phyloP scores from a whole-genome alignment of 2,113 vertebrate species.

The Crotalus horridus region DNA sequence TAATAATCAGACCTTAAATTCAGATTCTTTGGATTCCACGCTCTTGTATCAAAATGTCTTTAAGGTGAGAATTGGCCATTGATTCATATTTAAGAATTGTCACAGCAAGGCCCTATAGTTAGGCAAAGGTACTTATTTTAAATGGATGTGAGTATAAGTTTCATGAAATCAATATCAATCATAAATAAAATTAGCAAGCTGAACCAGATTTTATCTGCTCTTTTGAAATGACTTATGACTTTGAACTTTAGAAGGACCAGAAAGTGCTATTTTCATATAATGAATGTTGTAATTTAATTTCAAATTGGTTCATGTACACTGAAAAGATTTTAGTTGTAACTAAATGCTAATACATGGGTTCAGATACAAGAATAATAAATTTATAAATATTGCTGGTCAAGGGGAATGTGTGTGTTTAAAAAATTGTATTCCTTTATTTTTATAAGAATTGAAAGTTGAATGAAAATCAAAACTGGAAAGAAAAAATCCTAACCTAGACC shows the following conservation, averaged over 20 bases:
- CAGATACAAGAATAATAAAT: background rate
- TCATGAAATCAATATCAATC: slow-evolving; percentile 26
- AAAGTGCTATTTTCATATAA: background rate
- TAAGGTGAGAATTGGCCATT: background rate
- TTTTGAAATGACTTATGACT: background rate
- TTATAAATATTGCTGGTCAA: background rate
- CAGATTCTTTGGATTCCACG: slow-evolving; percentile 11
- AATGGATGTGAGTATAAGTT: background rate
- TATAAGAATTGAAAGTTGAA: background rate
- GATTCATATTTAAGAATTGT: slow-evolving; percentile 21
- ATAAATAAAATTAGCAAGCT: slow-evolving; percentile 32
- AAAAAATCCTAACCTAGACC: background rate
- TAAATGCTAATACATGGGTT: background rate
- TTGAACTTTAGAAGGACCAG: background rate
- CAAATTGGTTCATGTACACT: background rate
- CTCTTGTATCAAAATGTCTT: slow-evolving; percentile 17
- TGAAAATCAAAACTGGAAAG: background rate
- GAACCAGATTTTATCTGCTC: background rate
- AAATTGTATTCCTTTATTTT: background rate
- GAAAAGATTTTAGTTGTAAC: background rate
- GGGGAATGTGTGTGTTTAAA: background rate
- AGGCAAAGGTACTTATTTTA: slow-evolving; percentile 17
- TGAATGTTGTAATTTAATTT: background rate
- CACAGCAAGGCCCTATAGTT: background rate
- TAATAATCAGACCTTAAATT: background rate